These are phyloP conservation scores for Megaceryle torquata DNA, from an alignment of 2,113 vertebrate species.

Conservation along the genomic window DNA sequence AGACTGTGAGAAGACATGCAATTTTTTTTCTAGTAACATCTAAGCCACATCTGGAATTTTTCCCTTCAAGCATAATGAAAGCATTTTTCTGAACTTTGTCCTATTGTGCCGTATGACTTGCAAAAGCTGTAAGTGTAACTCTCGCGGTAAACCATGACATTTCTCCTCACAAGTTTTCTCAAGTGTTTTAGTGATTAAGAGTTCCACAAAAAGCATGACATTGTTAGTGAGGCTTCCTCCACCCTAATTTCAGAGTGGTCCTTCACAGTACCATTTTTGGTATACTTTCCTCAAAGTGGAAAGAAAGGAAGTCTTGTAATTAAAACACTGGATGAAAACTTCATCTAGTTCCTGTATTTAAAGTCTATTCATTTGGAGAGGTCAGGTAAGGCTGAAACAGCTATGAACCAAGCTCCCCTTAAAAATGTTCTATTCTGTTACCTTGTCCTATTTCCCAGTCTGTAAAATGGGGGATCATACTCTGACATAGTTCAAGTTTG, in stretches of 20 bases:
- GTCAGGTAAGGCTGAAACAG: not conserved
- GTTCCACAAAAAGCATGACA: not conserved
- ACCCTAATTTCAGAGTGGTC: not conserved
- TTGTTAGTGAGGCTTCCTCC: not conserved
- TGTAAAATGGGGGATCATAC: not conserved
- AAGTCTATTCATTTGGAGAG: not conserved
- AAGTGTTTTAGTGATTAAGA: not conserved
- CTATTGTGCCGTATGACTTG: not conserved
- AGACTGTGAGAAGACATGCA: not conserved
- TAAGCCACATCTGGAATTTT: not conserved
- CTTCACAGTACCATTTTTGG: not conserved
- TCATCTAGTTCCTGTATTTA: not conserved
- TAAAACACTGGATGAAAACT: not conserved
- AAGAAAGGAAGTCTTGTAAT: not conserved
- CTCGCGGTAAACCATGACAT: not conserved
- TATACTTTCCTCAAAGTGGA: not conserved
- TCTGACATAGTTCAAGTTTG: not conserved
- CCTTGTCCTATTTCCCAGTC: not conserved
- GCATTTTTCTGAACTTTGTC: conserved; percentile 9
- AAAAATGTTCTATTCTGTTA: not conserved
- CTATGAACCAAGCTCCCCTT: not conserved
- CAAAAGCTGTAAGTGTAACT: not conserved
- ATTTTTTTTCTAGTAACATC: not conserved
- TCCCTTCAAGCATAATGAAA: not conserved
- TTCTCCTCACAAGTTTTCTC: not conserved